Base-by-base conservation (phyloP, 2,888 invertebrate genomes). In the Tenthredo livida region DNA sequence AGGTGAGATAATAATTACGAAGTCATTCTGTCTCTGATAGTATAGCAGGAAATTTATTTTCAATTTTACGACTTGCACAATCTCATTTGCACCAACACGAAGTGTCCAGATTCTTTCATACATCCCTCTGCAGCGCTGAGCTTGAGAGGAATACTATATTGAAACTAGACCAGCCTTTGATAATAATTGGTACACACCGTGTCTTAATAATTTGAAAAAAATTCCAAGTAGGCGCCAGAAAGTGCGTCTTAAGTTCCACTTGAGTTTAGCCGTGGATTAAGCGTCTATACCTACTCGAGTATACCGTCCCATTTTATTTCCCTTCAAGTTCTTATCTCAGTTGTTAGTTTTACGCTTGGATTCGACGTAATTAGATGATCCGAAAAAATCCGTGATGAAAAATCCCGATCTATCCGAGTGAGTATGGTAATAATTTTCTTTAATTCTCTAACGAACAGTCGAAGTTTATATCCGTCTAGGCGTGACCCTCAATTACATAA, bases 401-500 rank as follows among this genome's bases (percentile, higher is more conserved):
- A 67, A 54, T 54, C 6, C 29, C 25, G 15, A 17, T 67, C 54
- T 7, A 54, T 54, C 0, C 29, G 29, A 15, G 15, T 29, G n/a
- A n/a, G 54, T 29, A 29, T 29, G 2, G 15, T 33, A 29, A 50
- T 77, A 50, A 54, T 77, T 77, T 77, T 54, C 58, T 58, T 37
- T 40, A 61, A 61, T 61, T 61, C 80, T 61, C 37, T n/a, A 17
- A 21, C 40, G 61, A 61, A 61, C 80, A 37, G n/a, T 54, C 2
- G 6, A 67, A 67, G 80, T 58, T 80, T 80, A 80, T 80, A 80
- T 80, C 80, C 61, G 80, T 80, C 80, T 10, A 80, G 40, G 58
- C 80, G 40, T 80, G 80, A 80, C 80, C 80, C 61, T 40, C 80
- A 50, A 61, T 80, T 80, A 80, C 61, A 80, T 80, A 80, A 80